phyloP scores from a whole-genome alignment of 2,113 vertebrate genomes.

The Brevimyrus niger region DNA sequence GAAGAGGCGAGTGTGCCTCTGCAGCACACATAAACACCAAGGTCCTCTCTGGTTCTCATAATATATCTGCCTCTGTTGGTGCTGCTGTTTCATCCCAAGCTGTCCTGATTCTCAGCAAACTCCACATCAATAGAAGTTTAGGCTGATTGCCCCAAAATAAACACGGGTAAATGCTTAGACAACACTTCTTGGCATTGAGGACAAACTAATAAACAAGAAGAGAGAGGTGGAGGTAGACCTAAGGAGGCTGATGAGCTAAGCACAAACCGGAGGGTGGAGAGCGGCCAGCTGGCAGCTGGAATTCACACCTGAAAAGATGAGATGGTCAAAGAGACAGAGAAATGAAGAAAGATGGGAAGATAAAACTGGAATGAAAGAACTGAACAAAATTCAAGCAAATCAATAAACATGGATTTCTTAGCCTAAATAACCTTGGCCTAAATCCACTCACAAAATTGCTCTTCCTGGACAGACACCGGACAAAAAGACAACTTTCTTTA shows the following conservation, averaged over 20 bases:
- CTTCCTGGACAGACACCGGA: not conserved
- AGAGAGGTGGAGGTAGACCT: not conserved
- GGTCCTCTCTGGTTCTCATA: not conserved
- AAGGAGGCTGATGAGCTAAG: not conserved
- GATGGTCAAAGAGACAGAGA: not conserved
- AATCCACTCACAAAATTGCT: not conserved
- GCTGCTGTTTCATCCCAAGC: not conserved
- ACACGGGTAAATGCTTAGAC: not conserved
- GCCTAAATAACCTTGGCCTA: not conserved
- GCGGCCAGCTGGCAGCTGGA: not conserved
- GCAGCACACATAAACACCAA: not conserved
- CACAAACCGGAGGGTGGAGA: not conserved
- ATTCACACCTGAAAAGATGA: not conserved
- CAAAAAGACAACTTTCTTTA: not conserved
- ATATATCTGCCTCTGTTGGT: not conserved
- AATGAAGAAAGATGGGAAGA: not conserved
- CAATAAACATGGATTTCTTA: not conserved
- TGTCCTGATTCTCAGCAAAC: not conserved
- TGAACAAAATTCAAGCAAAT: not conserved
- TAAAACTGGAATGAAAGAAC: not conserved
- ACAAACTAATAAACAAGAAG: not conserved
- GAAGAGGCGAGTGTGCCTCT: not conserved
- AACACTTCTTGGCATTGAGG: not conserved
- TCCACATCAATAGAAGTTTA: not conserved
- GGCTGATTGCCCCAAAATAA: slow-evolving; percentile 5